These are phyloP conservation scores for Maccullochella peelii DNA, from an alignment of 2,113 vertebrate genomes.

Conservation along the genomic window DNA sequence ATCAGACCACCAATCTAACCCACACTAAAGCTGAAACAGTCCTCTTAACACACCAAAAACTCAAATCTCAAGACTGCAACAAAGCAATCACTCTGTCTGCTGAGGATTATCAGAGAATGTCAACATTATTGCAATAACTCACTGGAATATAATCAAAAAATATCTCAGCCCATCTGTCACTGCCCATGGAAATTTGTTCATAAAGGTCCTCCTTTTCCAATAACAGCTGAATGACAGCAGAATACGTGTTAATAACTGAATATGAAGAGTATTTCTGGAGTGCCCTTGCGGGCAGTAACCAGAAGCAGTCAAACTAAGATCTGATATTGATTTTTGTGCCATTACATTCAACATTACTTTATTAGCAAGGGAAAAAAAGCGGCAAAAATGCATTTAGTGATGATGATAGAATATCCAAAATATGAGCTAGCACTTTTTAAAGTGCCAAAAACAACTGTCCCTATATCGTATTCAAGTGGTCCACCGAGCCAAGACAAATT, in stretches of 20 bases:
- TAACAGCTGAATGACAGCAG: conserved; percentile 30
- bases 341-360: conserved; percentile 13
- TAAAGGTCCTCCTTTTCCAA: conserved; percentile 19
- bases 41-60: conserved; percentile 31
- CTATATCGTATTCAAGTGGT: conserved; percentile 4
- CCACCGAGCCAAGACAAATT: conserved; percentile 47
- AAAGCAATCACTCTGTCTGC: conserved; percentile 54
- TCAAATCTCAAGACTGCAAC: conserved; percentile 49
- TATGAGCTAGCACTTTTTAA: conserved; percentile 14
- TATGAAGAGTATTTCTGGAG: conserved; percentile 8
- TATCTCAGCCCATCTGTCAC: conserved; percentile 59
- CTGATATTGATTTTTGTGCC: conserved; percentile 27
- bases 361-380: neutral
- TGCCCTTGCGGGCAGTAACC: conserved; percentile 1
- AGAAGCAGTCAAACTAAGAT: neutral
- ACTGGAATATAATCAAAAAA: conserved; percentile 42
- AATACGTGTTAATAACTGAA: conserved; percentile 26
- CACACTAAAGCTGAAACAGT: conserved; percentile 24
- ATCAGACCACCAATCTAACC: conserved; percentile 14
- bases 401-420: neutral
- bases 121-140: conserved; percentile 46
- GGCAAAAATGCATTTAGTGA: conserved; percentile 19
- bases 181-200: conserved; percentile 43
- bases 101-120: conserved; percentile 51
- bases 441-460: conserved; percentile 40